Percentiles rank a stretch among this genome's conserved stretches.
These are phyloP conservation scores for Steatocranus sp. DNA, from an alignment of 2,797 vertebrate species.

Conservation along the genomic window DNA sequence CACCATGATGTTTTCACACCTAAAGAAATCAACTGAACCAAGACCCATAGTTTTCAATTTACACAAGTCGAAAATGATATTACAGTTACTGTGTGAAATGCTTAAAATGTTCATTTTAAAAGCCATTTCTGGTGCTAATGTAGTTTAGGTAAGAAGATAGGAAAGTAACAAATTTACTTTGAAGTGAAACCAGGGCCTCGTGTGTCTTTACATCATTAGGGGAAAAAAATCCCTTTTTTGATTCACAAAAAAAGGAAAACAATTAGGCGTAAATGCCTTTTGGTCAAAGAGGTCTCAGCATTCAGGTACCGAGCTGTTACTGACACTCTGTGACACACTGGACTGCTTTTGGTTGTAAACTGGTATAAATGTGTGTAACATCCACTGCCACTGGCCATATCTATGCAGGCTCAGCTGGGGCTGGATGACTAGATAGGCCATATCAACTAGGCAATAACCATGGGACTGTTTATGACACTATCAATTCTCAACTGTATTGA, in stretches of 20 bases:
- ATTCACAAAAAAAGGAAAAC: neutral
- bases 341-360: conserved; percentile 6
- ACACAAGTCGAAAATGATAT: neutral
- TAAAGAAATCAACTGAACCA: rapidly evolving
- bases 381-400: conserved; percentile 8
- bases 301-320: neutral
- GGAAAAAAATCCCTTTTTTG: neutral
- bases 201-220: neutral
- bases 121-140: neutral
- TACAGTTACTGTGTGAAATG: neutral
- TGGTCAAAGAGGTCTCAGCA: neutral
- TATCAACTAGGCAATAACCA: conserved; percentile 52
- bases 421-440: conserved; percentile 23
- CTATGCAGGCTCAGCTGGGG: conserved; percentile 39
- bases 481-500: conserved; percentile 58
- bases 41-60: neutral
- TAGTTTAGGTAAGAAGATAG: neutral
- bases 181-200: neutral
- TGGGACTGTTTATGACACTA: conserved; percentile 45
- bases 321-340: conserved; percentile 1
- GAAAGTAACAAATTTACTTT: neutral
- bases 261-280: neutral
- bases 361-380: conserved; percentile 16
- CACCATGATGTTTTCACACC: neutral
- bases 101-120: neutral